These are phyloP conservation scores for Pantherophis vulpinus DNA, from an alignment of 2,797 vertebrate species.

Conservation along the genomic window DNA sequence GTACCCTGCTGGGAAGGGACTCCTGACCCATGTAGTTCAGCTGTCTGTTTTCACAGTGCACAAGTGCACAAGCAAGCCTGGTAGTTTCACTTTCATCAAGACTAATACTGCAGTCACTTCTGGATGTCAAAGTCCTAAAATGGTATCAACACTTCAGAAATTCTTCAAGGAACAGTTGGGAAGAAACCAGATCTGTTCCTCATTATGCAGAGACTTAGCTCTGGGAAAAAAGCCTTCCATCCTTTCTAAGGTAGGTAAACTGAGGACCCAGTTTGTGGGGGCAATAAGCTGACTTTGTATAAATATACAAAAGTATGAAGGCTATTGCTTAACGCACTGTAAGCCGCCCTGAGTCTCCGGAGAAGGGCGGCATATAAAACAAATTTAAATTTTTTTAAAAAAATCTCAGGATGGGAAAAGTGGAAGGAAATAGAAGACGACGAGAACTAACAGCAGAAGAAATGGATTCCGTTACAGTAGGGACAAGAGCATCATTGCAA, in stretches of 20 bases:
- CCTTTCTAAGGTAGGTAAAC: too few relatives aligned
- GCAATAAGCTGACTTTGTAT: too few relatives aligned
- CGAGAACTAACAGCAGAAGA: neutral
- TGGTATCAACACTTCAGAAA: neutral
- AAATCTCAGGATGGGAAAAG: neutral
- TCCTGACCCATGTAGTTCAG: neutral
- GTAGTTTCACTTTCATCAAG: neutral
- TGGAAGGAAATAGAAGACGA: neutral
- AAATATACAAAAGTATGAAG: too few relatives aligned
- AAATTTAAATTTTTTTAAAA: too few relatives aligned
- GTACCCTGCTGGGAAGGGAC: neutral
- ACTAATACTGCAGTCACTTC: neutral
- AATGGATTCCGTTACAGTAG: neutral
- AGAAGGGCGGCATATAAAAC: too few relatives aligned
- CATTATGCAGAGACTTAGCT: neutral
- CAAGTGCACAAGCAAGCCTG: neutral
- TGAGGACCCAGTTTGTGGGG: too few relatives aligned
- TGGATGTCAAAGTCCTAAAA: neutral
- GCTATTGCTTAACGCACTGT: too few relatives aligned
- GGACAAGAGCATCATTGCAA: neutral
- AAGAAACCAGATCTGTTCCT: neutral
- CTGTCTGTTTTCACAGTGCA: neutral
- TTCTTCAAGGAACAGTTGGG: neutral
- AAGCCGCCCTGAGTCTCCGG: too few relatives aligned
- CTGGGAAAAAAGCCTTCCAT: too few relatives aligned